Percentiles rank a stretch among this genome's conserved stretches.
Evolutionary conservation across 2,888 invertebrate genomes (phyloP).

Genomic region (Lysandra bellargus): DNA sequence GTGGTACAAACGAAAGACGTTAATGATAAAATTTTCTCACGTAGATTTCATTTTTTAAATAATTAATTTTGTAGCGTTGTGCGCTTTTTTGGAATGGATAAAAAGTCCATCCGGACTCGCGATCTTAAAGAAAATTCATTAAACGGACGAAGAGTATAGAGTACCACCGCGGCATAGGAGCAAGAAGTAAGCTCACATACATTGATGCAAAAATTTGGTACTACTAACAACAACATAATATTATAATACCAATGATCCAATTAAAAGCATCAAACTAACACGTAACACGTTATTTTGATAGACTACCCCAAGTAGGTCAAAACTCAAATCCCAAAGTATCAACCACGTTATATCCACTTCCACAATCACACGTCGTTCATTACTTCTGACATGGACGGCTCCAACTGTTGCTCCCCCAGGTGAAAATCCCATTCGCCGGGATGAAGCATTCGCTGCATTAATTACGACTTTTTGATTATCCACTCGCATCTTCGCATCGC

Average conservation of each 20-base stretch:
- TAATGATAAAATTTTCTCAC: not conserved
- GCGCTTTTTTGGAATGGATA: too few species aligned
- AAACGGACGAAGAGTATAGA: too few species aligned
- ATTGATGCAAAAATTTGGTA: too few species aligned
- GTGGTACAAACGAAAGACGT: constrained; percentile 45
- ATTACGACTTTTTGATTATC: constrained; percentile 35
- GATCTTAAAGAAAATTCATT: too few species aligned
- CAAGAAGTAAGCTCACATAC: not conserved
- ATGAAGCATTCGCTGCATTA: constrained; percentile 33
- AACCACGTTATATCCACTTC: not conserved
- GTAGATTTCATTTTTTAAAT: too few species aligned
- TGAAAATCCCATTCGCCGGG: constrained; percentile 33
- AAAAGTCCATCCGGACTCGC: too few species aligned
- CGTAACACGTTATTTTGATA: not conserved
- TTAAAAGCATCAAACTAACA: not conserved
- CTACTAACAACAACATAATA: too few species aligned
- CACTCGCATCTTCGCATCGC: constrained; percentile 33
- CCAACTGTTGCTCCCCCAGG: constrained; percentile 37
- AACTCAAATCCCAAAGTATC: not conserved
- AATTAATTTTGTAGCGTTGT: too few species aligned
- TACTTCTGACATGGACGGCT: constrained; percentile 33
- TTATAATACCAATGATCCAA: not conserved
- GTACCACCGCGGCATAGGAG: too few species aligned
- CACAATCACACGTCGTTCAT: constrained; percentile 7
- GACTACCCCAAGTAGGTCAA: not conserved